Evolutionary conservation across 2,797 vertebrate genomes (phyloP).

Genomic region (Tokudaia muenninki): DNA sequence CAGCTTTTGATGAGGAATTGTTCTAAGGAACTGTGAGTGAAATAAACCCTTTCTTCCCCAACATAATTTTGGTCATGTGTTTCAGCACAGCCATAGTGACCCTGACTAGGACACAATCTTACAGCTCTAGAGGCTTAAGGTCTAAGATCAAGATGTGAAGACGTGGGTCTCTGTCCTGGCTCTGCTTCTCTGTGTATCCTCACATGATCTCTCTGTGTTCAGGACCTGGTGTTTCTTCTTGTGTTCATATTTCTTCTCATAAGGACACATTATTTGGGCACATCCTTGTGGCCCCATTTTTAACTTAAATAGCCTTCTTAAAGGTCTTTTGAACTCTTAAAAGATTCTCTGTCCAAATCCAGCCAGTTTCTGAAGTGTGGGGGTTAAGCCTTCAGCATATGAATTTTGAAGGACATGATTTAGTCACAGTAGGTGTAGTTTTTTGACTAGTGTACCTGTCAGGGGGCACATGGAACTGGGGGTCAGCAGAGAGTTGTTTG

Average conservation of each 20-base stretch:
- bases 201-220: background rate
- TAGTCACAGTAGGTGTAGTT: rapidly evolving
- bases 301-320: background rate
- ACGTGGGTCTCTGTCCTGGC: background rate
- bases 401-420: background rate
- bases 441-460: background rate
- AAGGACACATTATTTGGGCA: background rate
- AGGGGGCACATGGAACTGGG: background rate
- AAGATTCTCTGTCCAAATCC: background rate
- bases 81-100: too few relatives aligned
- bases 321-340: background rate
- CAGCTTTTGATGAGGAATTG: background rate
- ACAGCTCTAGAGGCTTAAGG: background rate
- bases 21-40: background rate
- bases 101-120: background rate
- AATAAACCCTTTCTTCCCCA: background rate
- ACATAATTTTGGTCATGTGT: background rate
- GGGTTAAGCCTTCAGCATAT: background rate
- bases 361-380: background rate
- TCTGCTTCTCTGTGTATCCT: background rate
- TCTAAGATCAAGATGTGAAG: background rate
- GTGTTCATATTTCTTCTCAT: background rate
- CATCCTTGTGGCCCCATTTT: background rate
- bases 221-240: background rate
- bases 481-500: background rate